These are phyloP conservation scores for Ophraella communa DNA, from an alignment of 2,888 invertebrate genomes.

Conservation along the genomic window DNA sequence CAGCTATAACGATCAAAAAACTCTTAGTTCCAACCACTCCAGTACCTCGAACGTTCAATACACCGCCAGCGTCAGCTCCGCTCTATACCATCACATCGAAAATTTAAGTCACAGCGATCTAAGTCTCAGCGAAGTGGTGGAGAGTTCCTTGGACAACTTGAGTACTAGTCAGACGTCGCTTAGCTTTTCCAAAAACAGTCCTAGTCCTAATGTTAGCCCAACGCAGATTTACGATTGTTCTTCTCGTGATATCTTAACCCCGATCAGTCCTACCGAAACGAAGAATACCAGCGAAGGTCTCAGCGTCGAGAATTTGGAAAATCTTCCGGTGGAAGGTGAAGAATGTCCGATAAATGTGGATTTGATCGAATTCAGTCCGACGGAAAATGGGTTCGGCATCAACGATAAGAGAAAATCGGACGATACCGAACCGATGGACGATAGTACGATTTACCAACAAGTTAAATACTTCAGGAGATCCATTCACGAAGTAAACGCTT, in stretches of 20 bases:
- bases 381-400: conserved; percentile 29
- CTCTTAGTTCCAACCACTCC: conserved; percentile 47
- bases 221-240: conserved; percentile 42
- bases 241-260: conserved; percentile 39
- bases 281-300: conserved; percentile 42
- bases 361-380: conserved; percentile 54
- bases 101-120: conserved; percentile 51
- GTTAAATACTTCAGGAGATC: conserved; percentile 78
- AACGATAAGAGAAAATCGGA: conserved; percentile 56
- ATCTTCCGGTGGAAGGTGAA: conserved; percentile 27
- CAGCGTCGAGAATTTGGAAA: conserved; percentile 38
- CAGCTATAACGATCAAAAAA: conserved; percentile 44
- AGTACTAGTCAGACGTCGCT: conserved; percentile 61
- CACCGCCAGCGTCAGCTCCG: conserved; percentile 48
- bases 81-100: conserved; percentile 50
- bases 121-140: conserved; percentile 54
- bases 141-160: conserved; percentile 52
- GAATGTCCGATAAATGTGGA: conserved; percentile 45
- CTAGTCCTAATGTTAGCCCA: conserved; percentile 55
- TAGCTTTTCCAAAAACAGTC: conserved; percentile 54
- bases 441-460: conserved; percentile 72
- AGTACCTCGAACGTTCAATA: conserved; percentile 51
- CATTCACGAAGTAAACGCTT: conserved; percentile 75
- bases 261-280: conserved; percentile 39
- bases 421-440: conserved; percentile 53